Evolutionary conservation across 2,888 invertebrate species (phyloP), one percentile per base, ranked within the genome.

Genomic region (Epicampocera succincta): DNA sequence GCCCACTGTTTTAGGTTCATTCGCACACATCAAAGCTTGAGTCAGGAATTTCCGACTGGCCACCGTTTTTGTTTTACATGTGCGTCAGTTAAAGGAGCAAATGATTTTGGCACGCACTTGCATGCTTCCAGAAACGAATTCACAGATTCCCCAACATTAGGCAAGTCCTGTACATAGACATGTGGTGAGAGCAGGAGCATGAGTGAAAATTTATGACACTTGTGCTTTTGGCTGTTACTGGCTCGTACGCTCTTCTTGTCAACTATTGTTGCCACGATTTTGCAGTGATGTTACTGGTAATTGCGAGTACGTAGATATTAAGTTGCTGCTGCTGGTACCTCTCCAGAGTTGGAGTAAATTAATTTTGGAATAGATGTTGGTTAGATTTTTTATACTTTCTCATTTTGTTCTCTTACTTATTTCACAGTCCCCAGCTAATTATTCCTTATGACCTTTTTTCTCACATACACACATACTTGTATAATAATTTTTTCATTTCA

Each of bases 211-310:
- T 79, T 80, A 80, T 71, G 63, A 65, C 65, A 74, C 38, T 74
- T 69, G 56, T 74, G 65, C 60, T 63, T 54, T 79, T 68, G 78
- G 66, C 61, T 65, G 50, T 74, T 74, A 42, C 17, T 40, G 25
- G 17, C 25, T 38, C 38, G 13, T n/a, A 11, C 13, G 50, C 4
- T 4, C 12, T 68, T 40, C 56, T 50, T 79, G 40, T 50, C 46
- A 56, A 63, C 61, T 69, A 69, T 61, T 54, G 44, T 61, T 17
- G 38, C 54, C 46, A 76, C 60, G 61, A 63, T 6, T 3, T 33
- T 48, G 46, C 46, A 48, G 58, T 58, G 19, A 48, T 46, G 44
- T 44, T 60, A 40, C 48, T 19, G 19, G 6, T n/a, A 42, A 52
- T n/a, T n/a, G n/a, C n/a, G n/a, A n/a, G n/a, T n/a, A n/a, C n/a